Conservation (phyloP, 2,797 vertebrate genomes). For the Oryzias sinensis region DNA sequence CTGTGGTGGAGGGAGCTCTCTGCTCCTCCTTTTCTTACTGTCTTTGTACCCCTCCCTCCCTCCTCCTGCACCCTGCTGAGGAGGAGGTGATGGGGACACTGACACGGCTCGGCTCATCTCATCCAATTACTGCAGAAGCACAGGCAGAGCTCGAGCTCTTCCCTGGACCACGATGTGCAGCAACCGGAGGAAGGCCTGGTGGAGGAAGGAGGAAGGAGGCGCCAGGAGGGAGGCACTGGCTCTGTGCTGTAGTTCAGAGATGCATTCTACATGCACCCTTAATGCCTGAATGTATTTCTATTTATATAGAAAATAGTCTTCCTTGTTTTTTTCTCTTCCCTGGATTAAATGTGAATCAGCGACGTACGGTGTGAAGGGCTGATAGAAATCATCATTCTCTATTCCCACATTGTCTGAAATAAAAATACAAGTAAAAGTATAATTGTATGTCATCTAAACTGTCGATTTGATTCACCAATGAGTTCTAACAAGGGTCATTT, state of each 20-base stretch:
- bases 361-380: not conserved
- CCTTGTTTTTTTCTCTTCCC: not conserved
- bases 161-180: slow-evolving; percentile 51
- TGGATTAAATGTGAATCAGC: not conserved
- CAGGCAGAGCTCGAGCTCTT: slow-evolving; percentile 62
- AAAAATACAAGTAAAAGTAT: not conserved
- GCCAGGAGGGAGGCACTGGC: slow-evolving; percentile 17
- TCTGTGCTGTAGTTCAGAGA: slow-evolving; percentile 19
- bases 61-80: slow-evolving; percentile 54
- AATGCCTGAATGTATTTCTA: slow-evolving; percentile 7
- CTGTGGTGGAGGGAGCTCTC: slow-evolving; percentile 46
- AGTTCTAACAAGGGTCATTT: too few relatives aligned
- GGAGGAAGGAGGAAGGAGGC: slow-evolving; percentile 28
- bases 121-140: slow-evolving; percentile 74
- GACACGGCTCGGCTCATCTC: slow-evolving; percentile 71
- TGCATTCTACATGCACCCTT: slow-evolving; percentile 17
- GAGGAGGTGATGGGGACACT: slow-evolving; percentile 70
- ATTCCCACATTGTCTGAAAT: too few relatives aligned
- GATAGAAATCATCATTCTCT: too few relatives aligned
- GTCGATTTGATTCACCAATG: too few relatives aligned
- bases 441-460: too few relatives aligned
- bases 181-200: slow-evolving; percentile 41
- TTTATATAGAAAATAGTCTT: not conserved
- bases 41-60: slow-evolving; percentile 28
- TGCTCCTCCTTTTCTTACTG: slow-evolving; percentile 28